Conservation (phyloP, 2,888 invertebrate genomes). For the Nycteola revayana region DNA sequence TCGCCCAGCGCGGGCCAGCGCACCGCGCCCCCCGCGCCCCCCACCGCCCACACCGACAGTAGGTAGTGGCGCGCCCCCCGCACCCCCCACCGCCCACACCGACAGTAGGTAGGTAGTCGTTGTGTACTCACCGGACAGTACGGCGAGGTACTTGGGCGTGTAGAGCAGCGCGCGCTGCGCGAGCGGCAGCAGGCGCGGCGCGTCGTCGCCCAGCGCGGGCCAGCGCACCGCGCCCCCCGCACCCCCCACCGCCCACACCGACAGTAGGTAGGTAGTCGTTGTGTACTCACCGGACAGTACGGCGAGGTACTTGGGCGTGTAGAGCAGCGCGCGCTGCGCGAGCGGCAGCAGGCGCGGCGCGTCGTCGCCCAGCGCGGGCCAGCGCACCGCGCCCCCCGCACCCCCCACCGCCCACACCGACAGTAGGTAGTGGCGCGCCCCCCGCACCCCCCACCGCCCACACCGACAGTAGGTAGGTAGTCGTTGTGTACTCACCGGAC, state of each 20-base stretch:
- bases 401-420: slow-evolving; percentile 44
- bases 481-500: too few relatives aligned
- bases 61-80: too few relatives aligned
- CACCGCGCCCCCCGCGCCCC: slow-evolving; percentile 31
- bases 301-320: too few relatives aligned
- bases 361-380: slow-evolving; percentile 29
- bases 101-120: too few relatives aligned
- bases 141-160: slow-evolving; percentile 45
- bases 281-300: too few relatives aligned
- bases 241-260: slow-evolving; percentile 48
- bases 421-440: too few relatives aligned
- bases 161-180: slow-evolving; percentile 41
- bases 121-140: slow-evolving; percentile 42
- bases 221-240: slow-evolving; percentile 15
- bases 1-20: slow-evolving; percentile 24
- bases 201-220: slow-evolving; percentile 26
- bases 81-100: too few relatives aligned
- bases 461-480: too few relatives aligned
- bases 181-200: slow-evolving; percentile 54
- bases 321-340: slow-evolving; percentile 26
- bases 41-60: slow-evolving; percentile 47
- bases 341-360: slow-evolving; percentile 56
- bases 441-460: too few relatives aligned
- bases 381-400: slow-evolving; percentile 26
- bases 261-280: too few relatives aligned